Evolutionary conservation across 2,797 vertebrate species (phyloP), one percentile per base, ranked within the genome.

Genomic region (Ibycter americanus): DNA sequence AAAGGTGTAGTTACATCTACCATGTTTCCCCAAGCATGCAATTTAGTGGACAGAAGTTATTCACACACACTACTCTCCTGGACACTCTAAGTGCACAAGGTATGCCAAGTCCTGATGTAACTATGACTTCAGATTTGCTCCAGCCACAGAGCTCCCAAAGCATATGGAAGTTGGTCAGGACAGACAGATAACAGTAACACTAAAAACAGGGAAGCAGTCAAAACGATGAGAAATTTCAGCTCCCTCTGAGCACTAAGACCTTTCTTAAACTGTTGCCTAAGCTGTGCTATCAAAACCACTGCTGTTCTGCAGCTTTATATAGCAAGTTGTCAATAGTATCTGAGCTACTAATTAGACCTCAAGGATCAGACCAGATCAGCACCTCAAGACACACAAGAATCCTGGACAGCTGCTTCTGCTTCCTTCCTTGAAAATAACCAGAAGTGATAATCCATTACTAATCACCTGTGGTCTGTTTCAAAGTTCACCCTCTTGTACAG

Each of bases 401-500:
- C 59, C 63, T 76, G 62, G 62, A 68, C 26, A 88, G 59, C 25
- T 83, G 56, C 36, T 91, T 81, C 83, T 83, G 51, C n/a, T 87
- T 83, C 80, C 56, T 84, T 84, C 55, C 42, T 40, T 56, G n/a
- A 84, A 95, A 90, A 87, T 14, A 86, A 70, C 36, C 34, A 62
- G 44, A 82, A 88, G 73, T 79, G 42, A 93, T 74, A 95, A 91
- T 65, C 11, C 38, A 84, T 76, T 66, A 90, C 42, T 90, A 93
- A 90, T 93, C 22, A 72, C 18, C 80, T 91, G 70, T 49, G 91
- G 70, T 93, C 73, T 90, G 31, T 58, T 96, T 95, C 90, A 92
- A 95, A 95, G 83, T 85, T 89, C 4, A 6, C 32, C 29, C 19
- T 71, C 63, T 91, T 93, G 85, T 94, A 91, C 17, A 85, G 32